Evolutionary conservation across 35 echinoderm and acorn worm species (phyloP), one percentile per base, ranked within the genome.

Genomic region (Strongylocentrotus purpuratus): DNA sequence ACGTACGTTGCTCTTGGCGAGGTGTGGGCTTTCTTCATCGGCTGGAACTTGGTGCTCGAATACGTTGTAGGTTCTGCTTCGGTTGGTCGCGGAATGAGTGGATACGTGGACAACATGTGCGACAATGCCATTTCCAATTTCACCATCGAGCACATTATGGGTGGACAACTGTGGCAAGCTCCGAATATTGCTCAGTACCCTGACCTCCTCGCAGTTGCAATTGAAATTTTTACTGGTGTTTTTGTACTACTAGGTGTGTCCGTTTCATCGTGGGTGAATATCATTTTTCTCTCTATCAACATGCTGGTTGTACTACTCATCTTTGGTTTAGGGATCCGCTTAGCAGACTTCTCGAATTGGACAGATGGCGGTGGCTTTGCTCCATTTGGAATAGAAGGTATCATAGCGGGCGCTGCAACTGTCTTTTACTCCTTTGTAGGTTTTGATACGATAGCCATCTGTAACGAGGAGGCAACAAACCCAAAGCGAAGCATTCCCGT

Each of bases 371-470:
- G 95, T 47, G 97, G 97, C 28, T 99, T 99, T 61, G 92, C 96
- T 18, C 98, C 98, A 0, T 99, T 94, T 90, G 98, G 98, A 14
- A 88, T 96, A 48, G 12, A 45, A 1, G 98, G 98, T 33, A 92
- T 97, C 0, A 28, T 99, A 15, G 22, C 97, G n/a, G 98, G 98
- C 9, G 96, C 98, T 94, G 97, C 97, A 31, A 95, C 96, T 33
- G 96, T 96, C 46, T 99, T 99, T 96, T 99, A 95, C 86, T 96
- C 97, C 2, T 99, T 96, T 85, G 91, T 96, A 15, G 98, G 98
- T 8, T 99, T 99, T 94, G 98, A 99, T 95, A 91, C 95, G 5
- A 98, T 99, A 22, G 97, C 98, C 3, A 94, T 96, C 33, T 97
- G 97, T 18, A 96, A 94, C 33, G 98, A 99, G 48, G 98, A 99